Evolutionary conservation across 2,113 vertebrate species (phyloP), one percentile per base, ranked within the genome.

Genomic region (Myotis yumanensis): DNA sequence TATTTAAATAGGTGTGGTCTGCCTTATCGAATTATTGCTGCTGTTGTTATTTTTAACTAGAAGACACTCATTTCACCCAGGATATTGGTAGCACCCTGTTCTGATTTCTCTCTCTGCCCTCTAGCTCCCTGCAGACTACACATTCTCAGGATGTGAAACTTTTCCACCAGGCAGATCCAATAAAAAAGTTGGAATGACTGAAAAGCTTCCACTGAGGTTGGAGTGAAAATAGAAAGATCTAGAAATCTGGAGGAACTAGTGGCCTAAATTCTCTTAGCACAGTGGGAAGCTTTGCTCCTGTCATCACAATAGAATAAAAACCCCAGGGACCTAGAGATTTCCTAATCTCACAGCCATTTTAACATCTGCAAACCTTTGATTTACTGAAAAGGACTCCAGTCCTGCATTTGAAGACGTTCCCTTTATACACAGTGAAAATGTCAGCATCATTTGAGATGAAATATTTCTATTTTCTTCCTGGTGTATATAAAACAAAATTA

Each of bases 401-500:
- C 35, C 2, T 7, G 14, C 22, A 4, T 59, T 46, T n/a, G 57
- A 86, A 91, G 30, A 54, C 15, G 7, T n/a, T 76, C 69, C 14
- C 64, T 83, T 92, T 81, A 57, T 37, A 71, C 32, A 5, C 3
- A 92, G 82, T 91, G 51, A 48, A 81, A 66, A 40, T 48, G 68
- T 91, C 75, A 91, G 46, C 73, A 68, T 59, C 32, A 23, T 62
- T 93, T 72, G 37, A 40, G 16, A 75, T 12, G 43, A 83, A 83
- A 91, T 46, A 5, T 64, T 88, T 73, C 54, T 91, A 15, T 86
- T 90, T 82, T 94, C 43, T 35, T 86, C 40, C 54, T n/a, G 8
- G 35, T 62, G 11, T 73, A 83, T 46, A 82, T 32, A 64, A 84
- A 95, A 83, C 5, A 54, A 91, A 97, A 95, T 83, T 86, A 79